phyloP scores from a whole-genome alignment of 2,888 invertebrate species.

The Tricholauxania praeusta region DNA sequence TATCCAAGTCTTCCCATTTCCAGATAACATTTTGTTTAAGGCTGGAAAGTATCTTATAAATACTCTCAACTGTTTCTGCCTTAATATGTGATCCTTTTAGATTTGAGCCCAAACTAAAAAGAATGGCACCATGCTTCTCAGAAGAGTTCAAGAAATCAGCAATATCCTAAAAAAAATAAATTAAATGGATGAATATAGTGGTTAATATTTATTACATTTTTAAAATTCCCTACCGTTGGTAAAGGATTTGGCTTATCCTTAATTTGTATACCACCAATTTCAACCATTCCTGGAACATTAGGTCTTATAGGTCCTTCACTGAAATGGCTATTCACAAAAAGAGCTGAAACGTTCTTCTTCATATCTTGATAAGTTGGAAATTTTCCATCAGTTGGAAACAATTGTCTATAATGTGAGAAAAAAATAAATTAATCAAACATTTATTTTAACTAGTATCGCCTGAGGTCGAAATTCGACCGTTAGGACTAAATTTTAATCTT shows the following conservation, averaged over 20 bases:
- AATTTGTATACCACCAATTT: slow-evolving; percentile 47
- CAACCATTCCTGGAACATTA: slow-evolving; percentile 59
- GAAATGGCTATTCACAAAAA: slow-evolving; percentile 61
- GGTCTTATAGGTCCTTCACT: slow-evolving; percentile 62
- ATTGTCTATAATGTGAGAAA: too few species aligned
- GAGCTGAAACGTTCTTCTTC: slow-evolving; percentile 60
- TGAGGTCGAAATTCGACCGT: too few species aligned
- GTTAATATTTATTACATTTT: too few species aligned
- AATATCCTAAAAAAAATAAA: slow-evolving; percentile 55
- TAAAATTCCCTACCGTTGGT: slow-evolving; percentile 52
- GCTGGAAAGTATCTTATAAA: slow-evolving; percentile 72
- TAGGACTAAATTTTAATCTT: too few species aligned
- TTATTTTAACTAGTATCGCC: too few species aligned
- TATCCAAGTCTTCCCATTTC: slow-evolving; percentile 76
- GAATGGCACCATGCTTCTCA: slow-evolving; percentile 67
- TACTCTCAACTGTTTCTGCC: slow-evolving; percentile 68
- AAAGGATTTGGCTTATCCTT: slow-evolving; percentile 59
- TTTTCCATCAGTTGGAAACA: too few species aligned
- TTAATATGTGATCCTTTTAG: slow-evolving; percentile 67
- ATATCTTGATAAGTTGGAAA: slow-evolving; percentile 55
- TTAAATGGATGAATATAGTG: slow-evolving; percentile 38
- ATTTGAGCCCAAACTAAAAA: slow-evolving; percentile 68
- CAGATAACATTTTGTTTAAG: slow-evolving; percentile 76
- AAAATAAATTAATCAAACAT: too few species aligned
- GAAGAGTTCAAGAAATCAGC: slow-evolving; percentile 61